Evolutionary conservation across 2,888 invertebrate genomes (phyloP).

Genomic region (Lepetodrilus schrolli): DNA sequence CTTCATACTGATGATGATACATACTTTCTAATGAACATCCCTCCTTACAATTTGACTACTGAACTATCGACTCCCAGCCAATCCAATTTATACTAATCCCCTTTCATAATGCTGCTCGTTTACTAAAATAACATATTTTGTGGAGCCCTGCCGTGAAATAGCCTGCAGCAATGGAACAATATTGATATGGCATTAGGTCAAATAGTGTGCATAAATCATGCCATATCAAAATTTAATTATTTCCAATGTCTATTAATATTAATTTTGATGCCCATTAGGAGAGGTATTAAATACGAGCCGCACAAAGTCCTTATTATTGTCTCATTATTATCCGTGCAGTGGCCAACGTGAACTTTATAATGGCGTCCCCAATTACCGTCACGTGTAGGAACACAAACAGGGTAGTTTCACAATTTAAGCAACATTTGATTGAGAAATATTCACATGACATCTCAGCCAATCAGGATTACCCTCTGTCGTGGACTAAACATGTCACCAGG

Average conservation of each 20-base stretch:
- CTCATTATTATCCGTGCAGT: not conserved
- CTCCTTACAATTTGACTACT: no score
- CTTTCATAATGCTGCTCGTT: no score
- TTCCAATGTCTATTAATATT: not conserved
- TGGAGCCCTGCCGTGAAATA: no score
- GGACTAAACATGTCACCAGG: no score
- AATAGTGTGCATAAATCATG: not conserved
- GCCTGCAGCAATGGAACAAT: no score
- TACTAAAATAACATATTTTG: no score
- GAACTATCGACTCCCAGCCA: no score
- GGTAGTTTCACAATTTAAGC: not conserved
- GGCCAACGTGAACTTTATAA: not conserved
- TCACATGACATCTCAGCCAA: no score
- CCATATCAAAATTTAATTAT: constrained; percentile 1
- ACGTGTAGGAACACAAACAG: not conserved
- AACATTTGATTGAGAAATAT: not conserved
- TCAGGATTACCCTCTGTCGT: no score
- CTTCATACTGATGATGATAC: no score
- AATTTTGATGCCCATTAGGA: constrained; percentile 5
- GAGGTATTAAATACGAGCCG: not conserved
- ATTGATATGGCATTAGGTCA: not conserved
- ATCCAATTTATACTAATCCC: no score
- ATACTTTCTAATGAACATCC: no score
- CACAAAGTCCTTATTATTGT: constrained; percentile 6
- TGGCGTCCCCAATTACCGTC: not conserved